These are phyloP conservation scores for Melanotaenia duboulayi DNA, from an alignment of 2,113 vertebrate genomes.

Conservation along the genomic window DNA sequence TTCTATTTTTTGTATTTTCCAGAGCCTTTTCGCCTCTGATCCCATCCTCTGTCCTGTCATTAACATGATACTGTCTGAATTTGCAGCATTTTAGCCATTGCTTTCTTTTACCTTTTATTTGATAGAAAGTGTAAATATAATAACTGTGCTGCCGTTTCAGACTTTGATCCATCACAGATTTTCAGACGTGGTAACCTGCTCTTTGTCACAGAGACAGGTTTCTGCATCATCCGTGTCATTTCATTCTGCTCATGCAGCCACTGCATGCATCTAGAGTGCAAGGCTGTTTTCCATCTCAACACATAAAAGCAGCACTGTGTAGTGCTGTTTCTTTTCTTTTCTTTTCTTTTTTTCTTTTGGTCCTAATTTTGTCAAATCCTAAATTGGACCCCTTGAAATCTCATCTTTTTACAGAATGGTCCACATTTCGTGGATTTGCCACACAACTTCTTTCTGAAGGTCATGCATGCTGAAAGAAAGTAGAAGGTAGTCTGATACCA, in stretches of 20 bases:
- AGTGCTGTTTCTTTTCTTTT: too few species aligned
- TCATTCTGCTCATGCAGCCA: conserved; percentile 51
- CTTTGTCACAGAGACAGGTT: conserved; percentile 15
- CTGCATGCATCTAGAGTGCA: conserved; percentile 25
- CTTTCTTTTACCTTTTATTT: conserved; percentile 22
- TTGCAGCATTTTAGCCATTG: conserved; percentile 29
- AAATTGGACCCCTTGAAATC: conserved; percentile 32
- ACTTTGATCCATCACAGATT: conserved; percentile 10
- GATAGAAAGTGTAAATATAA: conserved; percentile 25
- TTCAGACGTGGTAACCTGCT: conserved; percentile 4
- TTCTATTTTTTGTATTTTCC: conserved; percentile 57
- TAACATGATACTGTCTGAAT: conserved; percentile 46
- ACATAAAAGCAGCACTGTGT: background rate
- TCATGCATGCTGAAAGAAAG: background rate
- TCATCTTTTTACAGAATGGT: conserved; percentile 26
- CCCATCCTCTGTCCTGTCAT: conserved; percentile 20
- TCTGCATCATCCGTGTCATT: conserved; percentile 30
- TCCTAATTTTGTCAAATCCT: conserved; percentile 23
- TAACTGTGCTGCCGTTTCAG: conserved; percentile 13
- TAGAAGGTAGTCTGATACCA: background rate
- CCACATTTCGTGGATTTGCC: conserved; percentile 20
- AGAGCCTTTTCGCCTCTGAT: conserved; percentile 3
- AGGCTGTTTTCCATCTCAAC: conserved; percentile 18
- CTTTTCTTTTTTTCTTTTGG: conserved; percentile 21
- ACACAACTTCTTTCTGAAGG: conserved; percentile 1